Evolutionary conservation across 2,113 vertebrate species (phyloP).

Genomic region (Bostrychus sinensis): DNA sequence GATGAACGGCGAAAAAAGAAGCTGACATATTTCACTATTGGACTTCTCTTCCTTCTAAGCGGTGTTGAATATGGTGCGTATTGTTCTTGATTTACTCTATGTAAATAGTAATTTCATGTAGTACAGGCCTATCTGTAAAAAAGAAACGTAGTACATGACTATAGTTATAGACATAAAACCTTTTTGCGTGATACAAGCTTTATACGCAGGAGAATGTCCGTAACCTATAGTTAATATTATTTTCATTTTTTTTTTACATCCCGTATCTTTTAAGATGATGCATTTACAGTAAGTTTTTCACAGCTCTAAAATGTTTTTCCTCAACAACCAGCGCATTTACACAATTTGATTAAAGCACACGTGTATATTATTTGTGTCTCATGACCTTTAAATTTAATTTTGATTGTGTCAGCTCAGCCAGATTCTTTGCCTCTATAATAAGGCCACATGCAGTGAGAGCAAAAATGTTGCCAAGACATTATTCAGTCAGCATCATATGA

Average conservation of each 20-base stretch:
- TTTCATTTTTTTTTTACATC: not conserved
- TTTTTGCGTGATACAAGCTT: too few relatives aligned
- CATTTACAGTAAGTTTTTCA: not conserved
- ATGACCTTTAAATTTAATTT: slow-evolving; percentile 36
- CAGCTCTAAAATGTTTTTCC: not conserved
- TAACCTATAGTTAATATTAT: not conserved
- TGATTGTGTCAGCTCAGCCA: slow-evolving; percentile 9
- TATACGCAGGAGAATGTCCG: too few relatives aligned
- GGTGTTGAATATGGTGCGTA: slow-evolving; percentile 84
- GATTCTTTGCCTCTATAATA: slow-evolving; percentile 16
- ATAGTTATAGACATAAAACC: too few relatives aligned
- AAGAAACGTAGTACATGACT: too few relatives aligned
- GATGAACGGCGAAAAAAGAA: slow-evolving; percentile 74
- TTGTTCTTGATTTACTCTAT: not conserved
- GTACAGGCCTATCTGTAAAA: too few relatives aligned
- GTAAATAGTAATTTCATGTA: not conserved
- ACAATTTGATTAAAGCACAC: not conserved
- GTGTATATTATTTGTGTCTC: slow-evolving; percentile 23
- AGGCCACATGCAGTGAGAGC: not conserved
- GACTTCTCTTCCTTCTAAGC: slow-evolving; percentile 82
- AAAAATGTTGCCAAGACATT: not conserved
- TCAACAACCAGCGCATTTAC: slow-evolving; percentile 11
- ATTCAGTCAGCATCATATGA: not conserved
- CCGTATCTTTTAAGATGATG: not conserved
- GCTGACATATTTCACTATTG: slow-evolving; percentile 79